A percentile compares a stretch with the other conserved stretches of the same genome.
Evolutionary conservation across 1,140 invertebrate species (phyloP).

Genomic region (Diorhabda carinulata): DNA sequence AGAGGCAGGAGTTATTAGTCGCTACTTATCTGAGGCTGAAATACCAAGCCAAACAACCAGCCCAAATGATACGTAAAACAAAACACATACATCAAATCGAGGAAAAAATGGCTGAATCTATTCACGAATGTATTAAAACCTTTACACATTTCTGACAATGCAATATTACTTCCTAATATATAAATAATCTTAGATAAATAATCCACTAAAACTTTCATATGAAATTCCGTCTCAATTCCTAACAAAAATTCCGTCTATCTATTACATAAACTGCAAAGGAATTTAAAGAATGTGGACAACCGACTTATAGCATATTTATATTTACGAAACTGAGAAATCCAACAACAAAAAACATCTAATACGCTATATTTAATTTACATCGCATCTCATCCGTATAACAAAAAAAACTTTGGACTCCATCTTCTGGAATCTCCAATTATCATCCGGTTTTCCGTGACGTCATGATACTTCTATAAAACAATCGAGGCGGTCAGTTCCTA

Average conservation of each 20-base stretch:
- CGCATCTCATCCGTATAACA: background rate
- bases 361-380: conserved; percentile 10
- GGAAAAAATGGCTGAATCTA: no score
- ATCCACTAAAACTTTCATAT: no score
- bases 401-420: conserved; percentile 9
- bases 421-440: conserved; percentile 14
- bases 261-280: background rate
- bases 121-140: no score
- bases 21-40: no score
- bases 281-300: background rate
- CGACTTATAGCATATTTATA: conserved; percentile 2
- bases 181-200: no score
- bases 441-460: conserved; percentile 16
- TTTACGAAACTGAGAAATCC: conserved; percentile 5
- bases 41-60: no score
- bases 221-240: no score
- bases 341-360: background rate
- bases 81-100: no score
- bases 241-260: background rate
- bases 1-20: no score
- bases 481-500: background rate
- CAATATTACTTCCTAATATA: no score
- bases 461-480: conserved; percentile 21
- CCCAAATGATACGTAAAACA: no score
- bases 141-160: no score